Conservation (phyloP, 2,888 invertebrate species). For the Trypoxylon attenuatum region DNA sequence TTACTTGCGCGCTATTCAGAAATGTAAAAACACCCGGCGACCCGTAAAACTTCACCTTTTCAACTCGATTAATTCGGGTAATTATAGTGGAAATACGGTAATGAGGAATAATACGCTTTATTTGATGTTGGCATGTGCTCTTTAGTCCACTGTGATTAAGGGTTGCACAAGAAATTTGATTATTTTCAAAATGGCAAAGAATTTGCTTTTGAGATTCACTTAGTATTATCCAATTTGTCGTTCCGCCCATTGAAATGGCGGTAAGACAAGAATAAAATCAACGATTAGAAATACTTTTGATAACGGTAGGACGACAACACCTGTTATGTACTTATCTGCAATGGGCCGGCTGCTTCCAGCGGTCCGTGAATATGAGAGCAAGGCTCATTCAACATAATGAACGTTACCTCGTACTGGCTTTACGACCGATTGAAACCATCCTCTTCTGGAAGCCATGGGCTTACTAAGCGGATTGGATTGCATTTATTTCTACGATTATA, state of each 20-base stretch:
- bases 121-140: too few species aligned
- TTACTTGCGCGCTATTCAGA: conserved; percentile 43
- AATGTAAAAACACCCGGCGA: conserved; percentile 33
- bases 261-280: neutral
- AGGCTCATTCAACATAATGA: conserved; percentile 34
- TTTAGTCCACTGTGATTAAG: too few species aligned
- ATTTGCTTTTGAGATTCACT: too few species aligned
- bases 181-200: too few species aligned
- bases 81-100: too few species aligned
- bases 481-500: conserved; percentile 13
- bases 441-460: conserved; percentile 4
- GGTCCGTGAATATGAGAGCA: conserved; percentile 44
- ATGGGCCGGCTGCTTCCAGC: conserved; percentile 25
- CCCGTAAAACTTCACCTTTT: conserved; percentile 18
- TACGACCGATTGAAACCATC: conserved; percentile 27
- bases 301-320: conserved; percentile 47
- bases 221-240: too few species aligned
- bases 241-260: neutral
- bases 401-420: conserved; percentile 25
- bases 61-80: too few species aligned
- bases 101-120: too few species aligned
- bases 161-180: too few species aligned
- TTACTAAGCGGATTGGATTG: neutral
- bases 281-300: conserved; percentile 12
- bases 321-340: conserved; percentile 44